A percentile compares a stretch with the other conserved stretches of the same genome.
These are phyloP conservation scores for Corythaeola cristata DNA, from an alignment of 2,113 vertebrate species.

Conservation along the genomic window DNA sequence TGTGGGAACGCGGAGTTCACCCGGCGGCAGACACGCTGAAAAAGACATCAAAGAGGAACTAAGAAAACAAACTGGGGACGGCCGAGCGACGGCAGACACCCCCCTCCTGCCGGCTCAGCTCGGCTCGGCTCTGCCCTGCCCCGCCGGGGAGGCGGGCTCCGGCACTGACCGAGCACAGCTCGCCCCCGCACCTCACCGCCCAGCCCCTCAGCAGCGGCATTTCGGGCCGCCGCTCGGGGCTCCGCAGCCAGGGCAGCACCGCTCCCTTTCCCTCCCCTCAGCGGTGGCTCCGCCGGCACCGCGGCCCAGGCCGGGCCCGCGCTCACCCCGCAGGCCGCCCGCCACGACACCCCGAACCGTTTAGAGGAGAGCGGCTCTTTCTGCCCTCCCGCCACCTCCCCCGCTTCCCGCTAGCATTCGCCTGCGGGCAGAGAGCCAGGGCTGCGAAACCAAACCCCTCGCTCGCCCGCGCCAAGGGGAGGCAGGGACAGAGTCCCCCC, in stretches of 20 bases:
- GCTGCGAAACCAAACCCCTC: background rate
- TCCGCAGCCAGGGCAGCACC: too few relatives aligned
- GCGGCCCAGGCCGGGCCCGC: background rate
- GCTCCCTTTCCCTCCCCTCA: background rate
- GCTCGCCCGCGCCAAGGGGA: background rate
- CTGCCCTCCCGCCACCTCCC: too few relatives aligned
- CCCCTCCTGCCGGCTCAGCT: background rate
- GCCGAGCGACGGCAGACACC: background rate
- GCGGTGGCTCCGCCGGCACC: background rate
- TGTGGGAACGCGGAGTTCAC: background rate
- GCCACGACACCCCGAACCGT: too few relatives aligned
- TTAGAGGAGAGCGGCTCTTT: background rate
- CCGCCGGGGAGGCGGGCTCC: background rate
- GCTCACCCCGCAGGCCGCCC: background rate
- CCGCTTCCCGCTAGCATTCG: too few relatives aligned
- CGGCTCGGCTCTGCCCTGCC: too few relatives aligned
- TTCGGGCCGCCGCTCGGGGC: background rate
- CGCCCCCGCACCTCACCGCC: too few relatives aligned
- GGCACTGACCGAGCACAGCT: background rate
- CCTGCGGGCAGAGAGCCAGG: background rate
- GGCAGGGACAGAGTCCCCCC: background rate
- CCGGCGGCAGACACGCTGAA: background rate
- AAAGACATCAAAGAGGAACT: constrained; percentile 2
- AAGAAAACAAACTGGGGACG: background rate
- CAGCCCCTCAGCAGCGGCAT: background rate